phyloP scores from a whole-genome alignment of 2,888 invertebrate species.

The Drosophila affinis region DNA sequence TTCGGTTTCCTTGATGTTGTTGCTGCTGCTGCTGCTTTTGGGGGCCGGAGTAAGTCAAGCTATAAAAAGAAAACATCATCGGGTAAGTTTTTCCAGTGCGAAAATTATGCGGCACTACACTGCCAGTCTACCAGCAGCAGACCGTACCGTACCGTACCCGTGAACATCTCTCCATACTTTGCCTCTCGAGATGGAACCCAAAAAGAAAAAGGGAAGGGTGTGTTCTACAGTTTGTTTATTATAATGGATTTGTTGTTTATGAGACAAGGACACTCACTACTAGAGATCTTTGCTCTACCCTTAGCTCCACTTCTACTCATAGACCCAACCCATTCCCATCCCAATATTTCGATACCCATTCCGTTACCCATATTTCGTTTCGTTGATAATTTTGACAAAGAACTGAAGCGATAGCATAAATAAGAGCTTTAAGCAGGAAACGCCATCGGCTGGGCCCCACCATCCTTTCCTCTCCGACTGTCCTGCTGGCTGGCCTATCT shows the following conservation, averaged over 20 bases:
- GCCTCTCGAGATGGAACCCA: neutral
- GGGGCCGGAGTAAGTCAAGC: constrained; percentile 12
- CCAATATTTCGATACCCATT: too few species aligned
- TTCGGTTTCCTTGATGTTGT: constrained; percentile 12
- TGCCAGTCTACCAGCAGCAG: too few species aligned
- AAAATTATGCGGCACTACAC: constrained; percentile 28
- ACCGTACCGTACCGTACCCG: neutral
- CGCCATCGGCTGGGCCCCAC: neutral
- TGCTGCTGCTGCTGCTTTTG: constrained; percentile 15
- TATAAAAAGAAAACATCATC: constrained; percentile 44
- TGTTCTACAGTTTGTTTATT: constrained; percentile 33
- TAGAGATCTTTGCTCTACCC: constrained; percentile 37
- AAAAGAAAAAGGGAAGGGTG: neutral
- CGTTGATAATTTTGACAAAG: neutral
- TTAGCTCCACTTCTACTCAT: too few species aligned
- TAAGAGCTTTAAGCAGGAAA: constrained; percentile 45
- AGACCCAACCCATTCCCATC: too few species aligned
- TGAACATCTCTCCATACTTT: neutral
- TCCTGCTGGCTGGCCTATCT: constrained; percentile 18
- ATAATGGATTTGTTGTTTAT: constrained; percentile 55
- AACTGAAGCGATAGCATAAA: constrained; percentile 51
- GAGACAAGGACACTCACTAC: constrained; percentile 54
- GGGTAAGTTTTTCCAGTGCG: constrained; percentile 43
- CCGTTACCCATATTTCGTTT: neutral
- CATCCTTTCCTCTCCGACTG: neutral